phyloP scores from a whole-genome alignment of 2,888 invertebrate genomes.

The Odontothrips loti region DNA sequence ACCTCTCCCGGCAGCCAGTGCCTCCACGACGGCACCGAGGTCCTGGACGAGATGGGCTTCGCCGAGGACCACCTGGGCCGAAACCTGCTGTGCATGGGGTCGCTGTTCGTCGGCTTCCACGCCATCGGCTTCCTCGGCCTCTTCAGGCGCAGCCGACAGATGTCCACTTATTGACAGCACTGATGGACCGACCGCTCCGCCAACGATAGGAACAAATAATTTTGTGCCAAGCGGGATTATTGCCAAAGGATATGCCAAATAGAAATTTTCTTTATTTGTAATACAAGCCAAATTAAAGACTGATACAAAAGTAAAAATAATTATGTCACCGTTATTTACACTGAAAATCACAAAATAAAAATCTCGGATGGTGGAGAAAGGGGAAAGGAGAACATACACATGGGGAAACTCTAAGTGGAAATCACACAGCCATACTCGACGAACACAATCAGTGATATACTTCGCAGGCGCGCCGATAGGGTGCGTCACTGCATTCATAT shows the following conservation, averaged over 20 bases:
- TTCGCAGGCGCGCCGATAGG: not conserved
- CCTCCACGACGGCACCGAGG: constrained; percentile 39
- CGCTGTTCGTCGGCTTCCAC: constrained; percentile 38
- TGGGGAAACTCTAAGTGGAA: not conserved
- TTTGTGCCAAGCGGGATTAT: no score
- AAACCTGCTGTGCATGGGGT: constrained; percentile 38
- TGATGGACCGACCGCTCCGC: not conserved
- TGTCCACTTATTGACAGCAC: constrained; percentile 34
- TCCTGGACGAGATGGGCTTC: constrained; percentile 41
- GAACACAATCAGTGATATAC: not conserved
- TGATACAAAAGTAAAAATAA: constrained; percentile 3
- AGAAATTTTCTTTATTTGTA: not conserved
- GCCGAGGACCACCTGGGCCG: constrained; percentile 36
- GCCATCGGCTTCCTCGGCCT: constrained; percentile 40
- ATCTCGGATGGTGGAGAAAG: no score
- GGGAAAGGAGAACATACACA: no score
- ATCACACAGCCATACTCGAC: constrained; percentile 16
- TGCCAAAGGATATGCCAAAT: not conserved
- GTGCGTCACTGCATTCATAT: no score
- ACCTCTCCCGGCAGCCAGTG: constrained; percentile 38
- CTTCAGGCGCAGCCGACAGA: constrained; percentile 37
- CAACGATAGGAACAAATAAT: no score
- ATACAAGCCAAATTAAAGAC: not conserved
- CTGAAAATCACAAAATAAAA: constrained; percentile 39
- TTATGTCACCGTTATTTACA: constrained; percentile 45